Evolutionary conservation across 2,113 vertebrate genomes (phyloP), one percentile per base, ranked within the genome.

Genomic region (Bufo gargarizans): DNA sequence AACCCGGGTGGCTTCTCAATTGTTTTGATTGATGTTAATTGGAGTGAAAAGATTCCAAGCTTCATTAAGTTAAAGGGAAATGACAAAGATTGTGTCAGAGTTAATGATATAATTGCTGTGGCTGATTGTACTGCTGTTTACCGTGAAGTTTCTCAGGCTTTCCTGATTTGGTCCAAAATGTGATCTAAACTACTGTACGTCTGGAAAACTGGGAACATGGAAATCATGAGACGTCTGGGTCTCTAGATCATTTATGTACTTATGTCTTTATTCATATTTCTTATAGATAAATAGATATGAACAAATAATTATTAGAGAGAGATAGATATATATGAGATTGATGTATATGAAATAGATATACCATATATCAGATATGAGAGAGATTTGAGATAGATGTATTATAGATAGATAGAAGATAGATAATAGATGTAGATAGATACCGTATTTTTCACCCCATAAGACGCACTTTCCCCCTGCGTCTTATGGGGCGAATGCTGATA

Each of bases 11-110:
- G 72, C 59, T 4, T 47, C n/a, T 19, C 59, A 1, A 86, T 86
- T 86, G 85, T 79, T 53, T 20, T 53, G 59, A 45, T 67, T 79
- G 76, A 67, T 63, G 74, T 10, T 86, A 79, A 86, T 86, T 86
- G 72, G 74, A 77, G 56, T 77, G 56, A 65, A 86, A 86, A 65
- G 74, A 59, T 63, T 86, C 47, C 61, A 19, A 4, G 85, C 74
- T 74, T 86, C 74, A 65, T 86, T 86, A 86, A 43, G 11, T 55
- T 53, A 72, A 43, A 67, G 59, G 81, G 81, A 69, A 50, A 49
- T 67, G 45, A 77, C 74, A 86, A 77, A 63, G 85, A 79, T 61
- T 33, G 59, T 79, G 59, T 50, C 58, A 56, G 49, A 33, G 85
- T 4, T 65, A 79, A 79, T 43, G 85, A 86, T 77, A 79, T 86